These are phyloP conservation scores for Acanthosepion lycidas DNA, from an alignment of 2,888 invertebrate genomes.

Conservation along the genomic window DNA sequence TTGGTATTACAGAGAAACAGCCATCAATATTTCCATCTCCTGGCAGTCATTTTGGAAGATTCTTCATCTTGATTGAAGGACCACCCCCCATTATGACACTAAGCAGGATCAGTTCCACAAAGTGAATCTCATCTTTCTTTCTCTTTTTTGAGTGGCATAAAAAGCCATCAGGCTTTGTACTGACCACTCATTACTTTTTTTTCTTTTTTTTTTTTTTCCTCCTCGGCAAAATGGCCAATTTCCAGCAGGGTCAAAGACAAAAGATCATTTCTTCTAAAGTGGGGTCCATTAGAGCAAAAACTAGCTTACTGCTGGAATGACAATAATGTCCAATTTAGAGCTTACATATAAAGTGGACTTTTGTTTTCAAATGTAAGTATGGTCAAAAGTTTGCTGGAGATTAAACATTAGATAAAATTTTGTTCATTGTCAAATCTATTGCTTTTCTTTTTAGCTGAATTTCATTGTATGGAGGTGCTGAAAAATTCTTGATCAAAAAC, in stretches of 20 bases:
- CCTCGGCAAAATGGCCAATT: not conserved
- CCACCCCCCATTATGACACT: not conserved
- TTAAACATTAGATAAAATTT: not conserved
- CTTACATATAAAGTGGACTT: not conserved
- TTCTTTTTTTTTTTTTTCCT: not conserved
- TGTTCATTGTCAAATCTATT: not conserved
- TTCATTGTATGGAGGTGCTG: no score
- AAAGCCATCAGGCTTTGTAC: no score
- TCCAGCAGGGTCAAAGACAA: not conserved
- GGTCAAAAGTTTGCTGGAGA: not conserved
- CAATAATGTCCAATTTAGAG: not conserved
- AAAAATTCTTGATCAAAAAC: no score
- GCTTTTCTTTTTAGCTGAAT: no score
- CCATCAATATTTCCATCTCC: not conserved
- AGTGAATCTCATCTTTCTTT: not conserved
- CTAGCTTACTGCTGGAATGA: not conserved
- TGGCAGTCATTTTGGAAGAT: not conserved
- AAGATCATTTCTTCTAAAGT: not conserved
- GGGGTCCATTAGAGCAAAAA: slow-evolving; percentile 6
- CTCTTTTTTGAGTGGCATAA: no score
- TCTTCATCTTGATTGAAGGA: not conserved
- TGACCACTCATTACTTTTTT: not conserved
- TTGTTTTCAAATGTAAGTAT: not conserved
- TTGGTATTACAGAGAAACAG: not conserved
- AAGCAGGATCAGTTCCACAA: slow-evolving; percentile 20